A percentile compares a stretch with the other conserved stretches of the same genome.
Conservation (phyloP, 2,888 invertebrate species). For the Cryptophagus acutangulus region DNA sequence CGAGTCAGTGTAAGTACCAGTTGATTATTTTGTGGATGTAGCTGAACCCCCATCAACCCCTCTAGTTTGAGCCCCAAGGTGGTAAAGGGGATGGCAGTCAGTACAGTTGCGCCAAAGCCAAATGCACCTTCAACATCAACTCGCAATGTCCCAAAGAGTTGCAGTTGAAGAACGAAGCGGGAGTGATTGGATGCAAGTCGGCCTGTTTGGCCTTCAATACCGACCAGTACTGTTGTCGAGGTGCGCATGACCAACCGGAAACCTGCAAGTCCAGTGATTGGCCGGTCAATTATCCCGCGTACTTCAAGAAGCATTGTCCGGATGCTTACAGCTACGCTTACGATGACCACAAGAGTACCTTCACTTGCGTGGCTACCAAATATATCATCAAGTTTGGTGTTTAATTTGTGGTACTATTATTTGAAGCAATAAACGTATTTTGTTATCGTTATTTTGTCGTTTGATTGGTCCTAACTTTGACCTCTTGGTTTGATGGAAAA, state of each 20-base stretch:
- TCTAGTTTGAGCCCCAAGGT: conserved; percentile 36
- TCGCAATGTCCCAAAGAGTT: conserved; percentile 43
- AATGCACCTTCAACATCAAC: conserved; percentile 42
- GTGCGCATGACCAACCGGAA: conserved; percentile 42
- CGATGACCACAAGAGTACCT: conserved; percentile 50
- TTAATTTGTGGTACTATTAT: too few species aligned
- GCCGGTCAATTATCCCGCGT: conserved; percentile 43
- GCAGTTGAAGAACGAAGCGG: conserved; percentile 29
- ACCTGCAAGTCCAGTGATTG: conserved; percentile 44
- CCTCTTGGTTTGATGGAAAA: too few species aligned
- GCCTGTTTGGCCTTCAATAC: conserved; percentile 49
- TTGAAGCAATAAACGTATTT: too few species aligned
- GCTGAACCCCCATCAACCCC: too few species aligned
- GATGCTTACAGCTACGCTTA: conserved; percentile 54
- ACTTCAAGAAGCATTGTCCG: conserved; percentile 50
- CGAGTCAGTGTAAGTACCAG: conserved; percentile 34
- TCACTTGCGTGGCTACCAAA: conserved; percentile 43
- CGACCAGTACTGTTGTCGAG: conserved; percentile 50
- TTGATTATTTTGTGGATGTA: too few species aligned
- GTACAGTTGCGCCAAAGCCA: conserved; percentile 43
- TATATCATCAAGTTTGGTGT: conserved; percentile 39
- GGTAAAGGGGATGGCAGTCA: conserved; percentile 34
- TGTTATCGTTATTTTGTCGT: too few species aligned
- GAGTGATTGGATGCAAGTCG: conserved; percentile 47
- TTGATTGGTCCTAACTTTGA: too few species aligned